Evolutionary conservation across 2,888 invertebrate genomes (phyloP), one percentile per base, ranked within the genome.

Genomic region (Eristalis tenax): DNA sequence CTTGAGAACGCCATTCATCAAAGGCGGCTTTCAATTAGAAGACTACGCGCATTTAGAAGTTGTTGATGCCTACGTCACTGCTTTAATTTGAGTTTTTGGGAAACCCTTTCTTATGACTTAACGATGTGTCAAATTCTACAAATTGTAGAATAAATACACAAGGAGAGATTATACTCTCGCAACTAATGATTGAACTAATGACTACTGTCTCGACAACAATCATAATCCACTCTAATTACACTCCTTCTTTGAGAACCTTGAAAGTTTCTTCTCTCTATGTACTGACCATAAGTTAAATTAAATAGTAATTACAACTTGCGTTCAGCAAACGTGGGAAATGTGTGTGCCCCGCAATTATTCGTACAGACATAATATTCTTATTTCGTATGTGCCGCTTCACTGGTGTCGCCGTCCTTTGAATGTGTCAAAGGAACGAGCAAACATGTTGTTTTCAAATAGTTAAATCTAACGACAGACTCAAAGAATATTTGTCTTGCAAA

Each of bases 121-220:
- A 38, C 13, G 13, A 38, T 13, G 38, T 38, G 13, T 38, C 13
- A 43, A 43, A 5, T 5, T 28, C n/a, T 4, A 61, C 40, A 4
- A 38, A 15, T 22, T 23, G 28, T 35, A 40, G 2, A 50, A 13
- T 57, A 22, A 63, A 61, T 18, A 73, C 28, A 8, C 6, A n/a
- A 50, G 63, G 28, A 57, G 35, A 76, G 65, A 61, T 11, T 22
- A 23, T 35, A 68, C 74, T 74, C 80, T 84, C 70, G 74, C 70
- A 80, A 75, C 75, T 40, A 38, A 38, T 70, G 83, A 80, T 71
- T 84, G 59, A 56, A 80, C 75, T 84, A 84, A 84, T 75, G 26
- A 84, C 83, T 38, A 59, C 79, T 59, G 70, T 66, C 43, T 26
- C 15, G 23, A 68, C 56, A 74, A 50, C 15, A 65, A 74, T 43